Evolutionary conservation across 1,140 invertebrate species (phyloP), one percentile per base, ranked within the genome.

Genomic region (Drosophila bocki): DNA sequence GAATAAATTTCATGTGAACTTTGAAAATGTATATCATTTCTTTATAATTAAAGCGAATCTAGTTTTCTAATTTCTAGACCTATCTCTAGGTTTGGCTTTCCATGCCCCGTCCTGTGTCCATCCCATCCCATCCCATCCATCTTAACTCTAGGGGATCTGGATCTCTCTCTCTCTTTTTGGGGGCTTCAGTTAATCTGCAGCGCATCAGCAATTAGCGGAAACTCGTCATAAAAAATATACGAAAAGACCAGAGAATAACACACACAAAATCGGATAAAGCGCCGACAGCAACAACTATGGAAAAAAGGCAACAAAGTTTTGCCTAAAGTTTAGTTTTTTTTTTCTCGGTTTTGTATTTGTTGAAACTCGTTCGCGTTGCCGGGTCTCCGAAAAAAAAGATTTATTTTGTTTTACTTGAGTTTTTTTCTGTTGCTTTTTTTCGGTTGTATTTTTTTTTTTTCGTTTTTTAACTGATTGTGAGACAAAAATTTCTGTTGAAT

Each of bases 171-270:
- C 26, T 7, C 26, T 29, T 6, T 29, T 6, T 29, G 5, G 22
- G 78, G 54, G 63, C 67, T 78, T 88, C 61, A 74, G 75, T 88
- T 87, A 90, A 88, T 88, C 84, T 88, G 85, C 85, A 88, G 85
- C 80, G 85, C 85, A 88, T 88, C 84, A 88, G 84, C 84, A 88
- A 88, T 88, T 88, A 88, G 84, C 84, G 84, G 84, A 88, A 88
- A 90, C 84, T 88, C 84, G 81, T 88, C 84, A 88, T 88, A 88
- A 88, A 88, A 87, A 75, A 65, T 76, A 65, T 76, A 60, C 67
- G 45, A 44, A 50, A 60, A 59, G 33, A 41, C 35, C 15, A 19
- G 19, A 70, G 50, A 50, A 41, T 41, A 63, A 22, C 44, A 71
- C 69, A 62, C 81, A 78, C 82, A 75, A 78, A 90, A 90, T 90